Evolutionary conservation across 2,113 vertebrate genomes (phyloP), one percentile per base, ranked within the genome.

Genomic region (Puma concolor): DNA sequence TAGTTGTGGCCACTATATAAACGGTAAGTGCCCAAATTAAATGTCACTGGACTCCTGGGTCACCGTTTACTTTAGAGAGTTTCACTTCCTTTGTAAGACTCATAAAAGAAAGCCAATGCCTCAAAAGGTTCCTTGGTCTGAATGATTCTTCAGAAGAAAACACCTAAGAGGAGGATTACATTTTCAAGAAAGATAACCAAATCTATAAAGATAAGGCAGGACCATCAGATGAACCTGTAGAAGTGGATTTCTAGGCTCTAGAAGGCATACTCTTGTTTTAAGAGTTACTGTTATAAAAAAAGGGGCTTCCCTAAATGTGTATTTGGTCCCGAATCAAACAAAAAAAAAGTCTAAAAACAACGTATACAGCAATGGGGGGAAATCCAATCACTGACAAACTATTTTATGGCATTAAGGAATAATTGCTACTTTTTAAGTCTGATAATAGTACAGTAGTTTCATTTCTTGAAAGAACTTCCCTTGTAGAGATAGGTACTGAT

Each of bases 11-110:
- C 77, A 88, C 91, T 91, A n/a, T 4, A 8, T 79, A 81, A 94
- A 87, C 60, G 11, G 33, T 72, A 79, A 96, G 91, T 66, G 82
- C 48, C 94, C 81, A 95, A 90, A 96, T 86, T 88, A 97, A 98
- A 98, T 98, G 98, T 98, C 97, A 98, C 19, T 19, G 4, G 87
- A 97, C 88, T 52, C 84, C 4, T 41, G 29, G 94, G 96, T 97
- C 97, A 85, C 71, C 33, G 0, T 87, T 95, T 94, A 93, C 89
- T 91, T 95, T 77, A 81, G 74, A 95, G 74, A 86, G 81, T 52
- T 69, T 48, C 17, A 27, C 71, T 76, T 88, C 96, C 36, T 97
- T 95, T 97, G 88, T 85, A 33, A 63, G 80, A 96, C 57, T 88
- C 38, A 44, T n/a, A 74, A 95, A 96, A 88, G 71, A 85, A 95